phyloP scores from a whole-genome alignment of 2,797 vertebrate species.

The Dipus sagitta region DNA sequence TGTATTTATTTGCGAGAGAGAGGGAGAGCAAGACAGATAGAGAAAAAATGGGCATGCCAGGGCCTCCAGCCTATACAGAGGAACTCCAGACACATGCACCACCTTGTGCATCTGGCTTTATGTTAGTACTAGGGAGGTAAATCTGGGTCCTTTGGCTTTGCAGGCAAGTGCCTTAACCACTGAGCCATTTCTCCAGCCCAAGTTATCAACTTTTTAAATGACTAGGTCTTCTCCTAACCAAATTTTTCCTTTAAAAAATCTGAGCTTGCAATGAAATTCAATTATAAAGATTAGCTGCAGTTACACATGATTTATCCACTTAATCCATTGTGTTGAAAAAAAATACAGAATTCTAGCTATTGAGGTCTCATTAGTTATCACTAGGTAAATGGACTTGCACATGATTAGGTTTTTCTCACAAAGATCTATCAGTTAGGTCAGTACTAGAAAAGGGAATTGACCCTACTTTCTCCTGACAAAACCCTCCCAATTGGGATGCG shows the following conservation, averaged over 20 bases:
- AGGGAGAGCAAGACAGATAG: too few relatives aligned
- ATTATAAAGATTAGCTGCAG: neutral
- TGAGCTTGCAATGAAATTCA: neutral
- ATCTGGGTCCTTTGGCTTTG: too few relatives aligned
- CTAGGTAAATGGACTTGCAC: neutral
- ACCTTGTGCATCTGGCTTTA: too few relatives aligned
- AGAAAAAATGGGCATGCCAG: too few relatives aligned
- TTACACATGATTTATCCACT: neutral
- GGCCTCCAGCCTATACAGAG: too few relatives aligned
- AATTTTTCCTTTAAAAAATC: conserved; percentile 1
- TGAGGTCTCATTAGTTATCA: neutral
- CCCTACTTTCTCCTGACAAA: neutral
- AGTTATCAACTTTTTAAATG: neutral
- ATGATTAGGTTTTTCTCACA: neutral
- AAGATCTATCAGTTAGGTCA: neutral
- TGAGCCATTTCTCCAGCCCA: too few relatives aligned
- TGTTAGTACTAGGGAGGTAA: neutral
- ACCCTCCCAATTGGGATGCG: neutral
- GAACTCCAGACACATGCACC: too few relatives aligned
- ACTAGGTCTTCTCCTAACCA: neutral
- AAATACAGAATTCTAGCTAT: neutral
- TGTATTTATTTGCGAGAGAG: neutral
- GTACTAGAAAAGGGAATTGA: neutral
- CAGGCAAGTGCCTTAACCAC: too few relatives aligned
- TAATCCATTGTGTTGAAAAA: neutral